A percentile compares a stretch with the other conserved stretches of the same genome.
These are phyloP conservation scores for Harpagoxenus sublaevis DNA, from an alignment of 2,888 invertebrate genomes.

Conservation along the genomic window DNA sequence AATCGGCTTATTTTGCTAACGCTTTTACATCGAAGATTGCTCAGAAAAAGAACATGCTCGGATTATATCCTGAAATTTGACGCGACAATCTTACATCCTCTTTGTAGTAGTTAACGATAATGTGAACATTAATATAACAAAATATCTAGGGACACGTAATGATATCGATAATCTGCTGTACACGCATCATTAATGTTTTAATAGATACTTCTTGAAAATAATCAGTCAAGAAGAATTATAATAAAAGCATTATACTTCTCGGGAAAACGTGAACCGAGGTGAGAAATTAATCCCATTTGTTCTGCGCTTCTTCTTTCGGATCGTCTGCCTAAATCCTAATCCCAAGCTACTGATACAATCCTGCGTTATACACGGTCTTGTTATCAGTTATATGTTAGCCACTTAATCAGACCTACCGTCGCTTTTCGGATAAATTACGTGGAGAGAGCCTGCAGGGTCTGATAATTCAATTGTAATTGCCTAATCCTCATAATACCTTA, in stretches of 20 bases:
- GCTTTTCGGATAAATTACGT: constrained; percentile 69
- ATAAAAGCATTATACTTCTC: not conserved
- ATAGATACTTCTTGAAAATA: constrained; percentile 13
- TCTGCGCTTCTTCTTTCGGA: not conserved
- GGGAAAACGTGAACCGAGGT: not conserved
- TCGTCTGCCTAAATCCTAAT: not conserved
- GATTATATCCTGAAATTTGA: not conserved
- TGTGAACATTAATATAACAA: not conserved
- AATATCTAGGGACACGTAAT: not conserved
- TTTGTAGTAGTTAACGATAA: not conserved
- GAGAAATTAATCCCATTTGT: not conserved
- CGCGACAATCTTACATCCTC: not conserved
- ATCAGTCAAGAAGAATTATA: not conserved
- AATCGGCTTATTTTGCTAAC: constrained; percentile 25
- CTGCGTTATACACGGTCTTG: constrained; percentile 21
- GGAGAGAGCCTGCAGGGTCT: constrained; percentile 62
- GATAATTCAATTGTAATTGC: constrained; percentile 86
- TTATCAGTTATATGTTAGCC: constrained; percentile 50
- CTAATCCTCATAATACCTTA: constrained; percentile 81
- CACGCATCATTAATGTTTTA: not conserved
- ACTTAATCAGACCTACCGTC: constrained; percentile 64
- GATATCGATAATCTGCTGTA: not conserved
- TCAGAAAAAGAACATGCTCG: not conserved
- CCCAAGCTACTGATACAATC: not conserved
- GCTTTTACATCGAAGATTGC: not conserved